These are phyloP conservation scores for Halictus quadricinctus DNA, from an alignment of 2,888 invertebrate species.

Conservation along the genomic window DNA sequence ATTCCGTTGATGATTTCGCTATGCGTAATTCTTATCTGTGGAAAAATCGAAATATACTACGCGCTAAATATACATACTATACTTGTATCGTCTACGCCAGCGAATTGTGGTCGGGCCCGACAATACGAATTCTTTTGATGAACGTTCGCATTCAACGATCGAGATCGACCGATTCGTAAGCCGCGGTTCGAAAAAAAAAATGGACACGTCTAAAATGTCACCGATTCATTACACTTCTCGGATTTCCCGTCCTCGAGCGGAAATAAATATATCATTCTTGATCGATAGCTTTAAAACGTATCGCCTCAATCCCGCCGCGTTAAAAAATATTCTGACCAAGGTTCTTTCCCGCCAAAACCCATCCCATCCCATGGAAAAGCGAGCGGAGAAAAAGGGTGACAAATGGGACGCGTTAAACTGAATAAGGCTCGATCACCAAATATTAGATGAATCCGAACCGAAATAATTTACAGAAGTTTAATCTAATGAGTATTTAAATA, in stretches of 20 bases:
- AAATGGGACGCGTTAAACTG: neutral
- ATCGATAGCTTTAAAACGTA: conserved; percentile 11
- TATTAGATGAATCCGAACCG: neutral
- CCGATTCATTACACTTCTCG: conserved; percentile 6
- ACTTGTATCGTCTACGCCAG: neutral
- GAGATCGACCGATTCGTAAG: neutral
- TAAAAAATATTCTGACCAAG: conserved; percentile 8
- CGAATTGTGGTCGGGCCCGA: neutral
- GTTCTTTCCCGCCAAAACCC: neutral
- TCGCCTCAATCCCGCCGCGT: neutral
- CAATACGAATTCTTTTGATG: neutral
- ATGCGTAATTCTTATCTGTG: neutral
- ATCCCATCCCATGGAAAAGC: neutral
- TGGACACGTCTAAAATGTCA: conserved; percentile 10
- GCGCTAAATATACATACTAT: conserved; percentile 9
- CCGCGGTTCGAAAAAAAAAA: neutral
- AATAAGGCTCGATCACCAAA: neutral
- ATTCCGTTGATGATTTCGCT: neutral
- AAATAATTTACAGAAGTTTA: too few relatives aligned
- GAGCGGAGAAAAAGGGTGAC: neutral
- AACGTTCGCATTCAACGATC: neutral
- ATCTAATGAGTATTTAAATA: too few relatives aligned
- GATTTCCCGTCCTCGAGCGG: conserved; percentile 5
- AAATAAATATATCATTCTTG: conserved; percentile 8
- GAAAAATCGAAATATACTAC: neutral